Conservation (phyloP, 1,140 invertebrate genomes). For the Trichoplusia ni region DNA sequence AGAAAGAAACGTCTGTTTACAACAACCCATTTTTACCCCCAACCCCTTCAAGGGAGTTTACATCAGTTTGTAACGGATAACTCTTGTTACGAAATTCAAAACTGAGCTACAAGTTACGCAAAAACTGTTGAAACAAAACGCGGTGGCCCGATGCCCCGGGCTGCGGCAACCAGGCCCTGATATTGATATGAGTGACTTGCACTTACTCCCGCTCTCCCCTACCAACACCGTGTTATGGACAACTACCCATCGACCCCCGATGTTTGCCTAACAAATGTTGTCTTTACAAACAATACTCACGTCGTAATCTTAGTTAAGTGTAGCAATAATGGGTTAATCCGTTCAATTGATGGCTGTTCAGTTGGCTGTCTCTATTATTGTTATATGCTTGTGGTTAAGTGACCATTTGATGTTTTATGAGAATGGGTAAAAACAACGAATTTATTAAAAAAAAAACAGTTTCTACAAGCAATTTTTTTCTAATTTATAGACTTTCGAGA, state of each 20-base stretch:
- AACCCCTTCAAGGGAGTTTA: background rate
- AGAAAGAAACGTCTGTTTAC: too few relatives aligned
- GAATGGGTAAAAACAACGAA: too few relatives aligned
- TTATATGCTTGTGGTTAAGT: too few relatives aligned
- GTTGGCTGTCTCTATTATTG: too few relatives aligned
- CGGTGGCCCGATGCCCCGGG: conserved; percentile 40
- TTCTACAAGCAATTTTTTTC: too few relatives aligned
- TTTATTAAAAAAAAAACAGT: too few relatives aligned
- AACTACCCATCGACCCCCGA: conserved; percentile 47
- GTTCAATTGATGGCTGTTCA: conserved; percentile 22
- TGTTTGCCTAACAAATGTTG: conserved; percentile 71
- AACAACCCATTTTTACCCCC: too few relatives aligned
- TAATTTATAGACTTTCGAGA: too few relatives aligned
- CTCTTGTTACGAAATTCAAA: conserved; percentile 38
- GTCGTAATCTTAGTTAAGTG: conserved; percentile 56
- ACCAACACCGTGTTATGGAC: conserved; percentile 60
- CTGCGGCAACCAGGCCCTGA: conserved; percentile 52
- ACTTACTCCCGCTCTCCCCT: conserved; percentile 67
- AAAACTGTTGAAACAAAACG: conserved; percentile 74
- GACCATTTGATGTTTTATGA: too few relatives aligned
- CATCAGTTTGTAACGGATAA: conserved; percentile 27
- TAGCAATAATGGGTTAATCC: conserved; percentile 35
- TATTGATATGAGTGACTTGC: conserved; percentile 81
- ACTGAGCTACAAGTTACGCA: conserved; percentile 50
- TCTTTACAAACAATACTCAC: conserved; percentile 64